Percentiles rank a stretch among this genome's conserved stretches.
Conservation (phyloP, 2,888 invertebrate genomes). For the Polylopha cassiicola region DNA sequence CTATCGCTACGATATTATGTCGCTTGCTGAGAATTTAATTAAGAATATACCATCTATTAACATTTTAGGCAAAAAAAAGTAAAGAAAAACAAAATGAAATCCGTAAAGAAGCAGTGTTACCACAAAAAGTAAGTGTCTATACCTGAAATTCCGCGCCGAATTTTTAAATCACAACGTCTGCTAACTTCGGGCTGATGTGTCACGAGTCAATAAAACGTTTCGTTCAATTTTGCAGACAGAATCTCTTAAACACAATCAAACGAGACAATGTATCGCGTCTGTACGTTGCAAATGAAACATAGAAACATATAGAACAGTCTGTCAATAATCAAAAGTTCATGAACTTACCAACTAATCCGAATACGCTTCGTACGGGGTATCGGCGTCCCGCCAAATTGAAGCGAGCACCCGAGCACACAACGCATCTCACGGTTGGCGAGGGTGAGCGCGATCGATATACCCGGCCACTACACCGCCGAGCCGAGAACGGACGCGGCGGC, state of each 20-base stretch:
- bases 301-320: slow-evolving; percentile 7
- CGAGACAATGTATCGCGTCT: background rate
- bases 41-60: no score
- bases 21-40: no score
- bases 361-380: slow-evolving; percentile 43
- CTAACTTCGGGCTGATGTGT: slow-evolving; percentile 9
- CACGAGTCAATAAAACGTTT: slow-evolving; percentile 10
- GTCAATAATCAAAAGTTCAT: slow-evolving; percentile 28
- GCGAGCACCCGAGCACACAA: slow-evolving; percentile 59
- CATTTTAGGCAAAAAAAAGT: no score
- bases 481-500: slow-evolving; percentile 47
- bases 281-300: slow-evolving; percentile 1
- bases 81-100: no score
- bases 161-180: slow-evolving; percentile 17
- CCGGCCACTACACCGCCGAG: slow-evolving; percentile 53
- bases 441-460: slow-evolving; percentile 67
- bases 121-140: no score
- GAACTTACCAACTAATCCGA: slow-evolving; percentile 44
- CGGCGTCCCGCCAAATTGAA: slow-evolving; percentile 64
- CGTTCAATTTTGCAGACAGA: slow-evolving; percentile 10
- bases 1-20: no score
- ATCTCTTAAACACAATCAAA: slow-evolving; percentile 2
- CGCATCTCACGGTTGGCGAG: slow-evolving; percentile 57
- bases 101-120: no score
- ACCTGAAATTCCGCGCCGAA: no score